phyloP scores from a whole-genome alignment of 2,888 invertebrate genomes.

The Apantesis nais region DNA sequence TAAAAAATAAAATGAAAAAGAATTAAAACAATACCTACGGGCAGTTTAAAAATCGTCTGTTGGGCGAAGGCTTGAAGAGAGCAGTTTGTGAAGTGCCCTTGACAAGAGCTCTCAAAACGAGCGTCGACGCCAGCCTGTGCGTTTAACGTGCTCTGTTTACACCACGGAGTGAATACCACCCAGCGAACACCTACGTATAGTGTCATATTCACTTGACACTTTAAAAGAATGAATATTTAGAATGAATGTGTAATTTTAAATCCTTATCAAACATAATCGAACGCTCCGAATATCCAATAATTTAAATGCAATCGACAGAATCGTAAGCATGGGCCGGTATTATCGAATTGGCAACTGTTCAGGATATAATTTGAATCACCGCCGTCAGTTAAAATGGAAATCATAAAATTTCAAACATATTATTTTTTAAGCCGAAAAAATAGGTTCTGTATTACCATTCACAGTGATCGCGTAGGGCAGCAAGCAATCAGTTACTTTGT shows the following conservation, averaged over 20 bases:
- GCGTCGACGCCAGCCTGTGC: constrained; percentile 63
- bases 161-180: too few species aligned
- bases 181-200: constrained; percentile 59
- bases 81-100: constrained; percentile 74
- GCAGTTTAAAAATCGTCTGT: constrained; percentile 68
- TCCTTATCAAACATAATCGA: constrained; percentile 48
- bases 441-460: constrained; percentile 37
- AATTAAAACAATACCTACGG: constrained; percentile 59
- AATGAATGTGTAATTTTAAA: constrained; percentile 22
- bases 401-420: constrained; percentile 80
- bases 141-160: constrained; percentile 72
- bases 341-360: constrained; percentile 80
- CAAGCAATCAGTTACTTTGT: constrained; percentile 80
- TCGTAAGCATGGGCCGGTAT: constrained; percentile 63
- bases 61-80: constrained; percentile 68
- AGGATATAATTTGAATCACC: constrained; percentile 73
- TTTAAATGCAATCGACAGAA: constrained; percentile 68
- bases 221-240: constrained; percentile 37
- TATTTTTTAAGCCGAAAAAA: constrained; percentile 21
- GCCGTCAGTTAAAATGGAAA: constrained; percentile 76
- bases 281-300: constrained; percentile 62
- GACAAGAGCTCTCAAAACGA: constrained; percentile 67
- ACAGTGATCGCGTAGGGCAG: constrained; percentile 64
- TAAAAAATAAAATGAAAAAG: constrained; percentile 53
- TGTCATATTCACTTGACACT: constrained; percentile 46